Evolutionary conservation across 2,797 vertebrate genomes (phyloP).

Genomic region (Enteromius trimaculatus): DNA sequence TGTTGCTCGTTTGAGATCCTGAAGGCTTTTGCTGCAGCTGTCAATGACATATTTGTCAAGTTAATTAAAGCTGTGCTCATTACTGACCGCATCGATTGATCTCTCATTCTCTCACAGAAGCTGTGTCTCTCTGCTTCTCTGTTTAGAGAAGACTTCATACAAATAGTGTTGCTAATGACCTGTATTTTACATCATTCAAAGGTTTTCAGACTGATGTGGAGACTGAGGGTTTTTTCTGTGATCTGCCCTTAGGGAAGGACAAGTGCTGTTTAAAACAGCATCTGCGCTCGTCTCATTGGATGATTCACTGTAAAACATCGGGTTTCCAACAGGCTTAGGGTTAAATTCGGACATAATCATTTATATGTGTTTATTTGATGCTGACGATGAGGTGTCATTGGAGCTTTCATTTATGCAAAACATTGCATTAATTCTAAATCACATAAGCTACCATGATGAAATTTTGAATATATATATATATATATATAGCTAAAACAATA

Average conservation of each 20-base stretch:
- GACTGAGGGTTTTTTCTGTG: neutral
- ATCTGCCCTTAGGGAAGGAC: conserved; percentile 12
- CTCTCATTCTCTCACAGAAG: neutral
- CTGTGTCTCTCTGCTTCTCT: neutral
- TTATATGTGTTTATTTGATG: neutral
- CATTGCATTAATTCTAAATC: neutral
- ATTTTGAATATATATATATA: neutral
- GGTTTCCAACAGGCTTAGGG: neutral
- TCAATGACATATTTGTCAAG: conserved; percentile 34
- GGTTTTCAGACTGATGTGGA: neutral
- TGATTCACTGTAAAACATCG: neutral
- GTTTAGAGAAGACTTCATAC: neutral
- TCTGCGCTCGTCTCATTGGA: neutral
- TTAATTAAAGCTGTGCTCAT: conserved; percentile 33
- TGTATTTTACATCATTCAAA: neutral
- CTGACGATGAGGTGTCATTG: neutral
- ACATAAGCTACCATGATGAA: neutral
- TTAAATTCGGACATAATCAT: neutral
- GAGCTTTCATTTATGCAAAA: neutral
- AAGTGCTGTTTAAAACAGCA: conserved; percentile 2
- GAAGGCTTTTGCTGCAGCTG: conserved; percentile 29
- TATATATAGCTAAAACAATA: neutral
- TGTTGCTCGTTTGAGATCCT: neutral
- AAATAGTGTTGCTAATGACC: neutral
- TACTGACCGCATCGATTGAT: conserved; percentile 29